phyloP scores from a whole-genome alignment of 2,888 invertebrate species.

The Eupithecia centaureata region DNA sequence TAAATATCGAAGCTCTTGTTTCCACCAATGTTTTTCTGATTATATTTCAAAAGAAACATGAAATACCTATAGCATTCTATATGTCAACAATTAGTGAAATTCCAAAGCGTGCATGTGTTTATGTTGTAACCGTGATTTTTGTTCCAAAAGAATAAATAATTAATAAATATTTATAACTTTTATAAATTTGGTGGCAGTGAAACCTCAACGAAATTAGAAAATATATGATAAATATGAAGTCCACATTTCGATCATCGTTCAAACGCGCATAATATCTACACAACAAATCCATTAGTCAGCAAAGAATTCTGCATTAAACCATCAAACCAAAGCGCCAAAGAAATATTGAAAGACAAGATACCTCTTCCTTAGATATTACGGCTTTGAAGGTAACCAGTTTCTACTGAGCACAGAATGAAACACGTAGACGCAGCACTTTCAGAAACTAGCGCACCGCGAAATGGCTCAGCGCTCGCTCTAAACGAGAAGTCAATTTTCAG shows the following conservation, averaged over 20 bases:
- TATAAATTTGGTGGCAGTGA: neutral
- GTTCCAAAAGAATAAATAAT: neutral
- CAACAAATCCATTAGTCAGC: neutral
- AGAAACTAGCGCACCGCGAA: conserved; percentile 35
- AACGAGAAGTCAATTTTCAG: conserved; percentile 44
- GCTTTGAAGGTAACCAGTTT: neutral
- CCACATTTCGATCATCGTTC: neutral
- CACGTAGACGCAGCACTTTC: conserved; percentile 26
- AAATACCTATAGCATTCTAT: no score
- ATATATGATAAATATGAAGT: neutral
- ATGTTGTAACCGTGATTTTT: no score
- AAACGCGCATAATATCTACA: neutral
- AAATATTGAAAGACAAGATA: neutral
- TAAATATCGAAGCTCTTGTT: no score
- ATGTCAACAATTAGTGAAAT: no score
- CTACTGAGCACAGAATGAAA: conserved; percentile 4
- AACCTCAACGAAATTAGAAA: neutral
- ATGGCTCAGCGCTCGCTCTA: conserved; percentile 40
- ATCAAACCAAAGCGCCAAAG: neutral
- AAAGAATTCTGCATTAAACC: neutral
- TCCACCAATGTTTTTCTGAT: no score
- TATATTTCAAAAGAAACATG: no score
- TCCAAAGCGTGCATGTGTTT: no score
- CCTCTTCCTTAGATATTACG: neutral
- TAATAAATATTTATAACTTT: neutral